These are phyloP conservation scores for Chaenogobius annularis DNA, from an alignment of 2,113 vertebrate genomes.

Conservation along the genomic window DNA sequence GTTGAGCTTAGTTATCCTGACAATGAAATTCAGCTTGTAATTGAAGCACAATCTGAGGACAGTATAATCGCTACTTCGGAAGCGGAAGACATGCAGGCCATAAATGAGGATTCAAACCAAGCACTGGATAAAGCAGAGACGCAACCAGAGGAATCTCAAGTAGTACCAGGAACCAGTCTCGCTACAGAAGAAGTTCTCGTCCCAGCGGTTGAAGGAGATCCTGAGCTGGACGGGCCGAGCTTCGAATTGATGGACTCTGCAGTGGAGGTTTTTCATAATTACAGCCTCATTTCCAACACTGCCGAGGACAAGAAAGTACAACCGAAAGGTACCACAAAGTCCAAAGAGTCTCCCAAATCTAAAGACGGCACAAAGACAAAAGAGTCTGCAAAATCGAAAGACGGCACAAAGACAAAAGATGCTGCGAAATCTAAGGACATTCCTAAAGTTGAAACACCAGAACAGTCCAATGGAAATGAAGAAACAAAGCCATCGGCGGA, in stretches of 20 bases:
- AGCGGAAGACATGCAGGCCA: not conserved
- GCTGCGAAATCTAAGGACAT: conserved; percentile 9
- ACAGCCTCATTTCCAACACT: conserved; percentile 56
- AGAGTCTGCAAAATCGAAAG: not conserved
- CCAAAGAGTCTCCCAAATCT: not conserved
- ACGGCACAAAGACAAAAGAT: conserved; percentile 3
- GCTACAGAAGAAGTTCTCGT: conserved; percentile 7
- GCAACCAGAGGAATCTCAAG: conserved; percentile 12
- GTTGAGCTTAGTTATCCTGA: conserved; percentile 74
- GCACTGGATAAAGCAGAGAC: conserved; percentile 21
- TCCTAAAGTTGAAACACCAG: not conserved
- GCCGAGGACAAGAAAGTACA: conserved; percentile 35
- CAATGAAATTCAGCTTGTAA: conserved; percentile 66
- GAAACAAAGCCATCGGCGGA: conserved; percentile 16
- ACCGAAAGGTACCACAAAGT: not conserved
- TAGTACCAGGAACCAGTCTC: not conserved
- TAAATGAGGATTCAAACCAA: not conserved
- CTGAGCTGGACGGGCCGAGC: conserved; percentile 50
- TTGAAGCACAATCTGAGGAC: conserved; percentile 25
- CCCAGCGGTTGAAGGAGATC: conserved; percentile 35
- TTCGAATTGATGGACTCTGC: conserved; percentile 49
- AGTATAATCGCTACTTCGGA: conserved; percentile 10
- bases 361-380: not conserved
- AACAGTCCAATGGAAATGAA: conserved; percentile 17
- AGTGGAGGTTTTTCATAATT: conserved; percentile 69